These are phyloP conservation scores for Chymomyza fuscimana DNA, from an alignment of 2,888 invertebrate genomes.

Conservation along the genomic window DNA sequence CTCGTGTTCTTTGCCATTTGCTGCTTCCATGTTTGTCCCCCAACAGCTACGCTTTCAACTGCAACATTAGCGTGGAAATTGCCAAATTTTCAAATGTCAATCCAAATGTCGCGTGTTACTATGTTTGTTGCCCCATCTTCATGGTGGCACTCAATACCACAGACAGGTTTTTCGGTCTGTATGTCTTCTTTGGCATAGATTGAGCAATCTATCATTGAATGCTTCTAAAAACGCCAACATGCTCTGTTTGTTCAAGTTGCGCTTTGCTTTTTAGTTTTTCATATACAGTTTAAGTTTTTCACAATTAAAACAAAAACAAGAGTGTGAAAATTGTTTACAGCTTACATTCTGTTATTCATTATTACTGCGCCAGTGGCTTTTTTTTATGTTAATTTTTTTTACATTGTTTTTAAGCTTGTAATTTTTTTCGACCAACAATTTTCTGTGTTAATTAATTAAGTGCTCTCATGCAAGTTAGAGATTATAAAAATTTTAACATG, in stretches of 20 bases:
- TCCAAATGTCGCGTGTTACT: slow-evolving; percentile 58
- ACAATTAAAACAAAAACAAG: neutral
- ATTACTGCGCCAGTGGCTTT: neutral
- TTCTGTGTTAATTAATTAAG: slow-evolving; percentile 74
- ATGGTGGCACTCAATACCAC: slow-evolving; percentile 23
- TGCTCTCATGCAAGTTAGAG: slow-evolving; percentile 59
- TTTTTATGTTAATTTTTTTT: slow-evolving; percentile 63
- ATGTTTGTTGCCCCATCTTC: slow-evolving; percentile 19
- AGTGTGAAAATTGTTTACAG: slow-evolving; percentile 13
- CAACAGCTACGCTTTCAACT: neutral
- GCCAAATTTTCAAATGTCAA: slow-evolving; percentile 66
- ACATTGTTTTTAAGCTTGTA: slow-evolving; percentile 33
- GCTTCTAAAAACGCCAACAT: slow-evolving; percentile 5
- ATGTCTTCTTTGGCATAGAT: neutral
- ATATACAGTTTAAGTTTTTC: neutral
- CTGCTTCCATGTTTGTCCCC: neutral
- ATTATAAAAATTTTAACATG: slow-evolving; percentile 54
- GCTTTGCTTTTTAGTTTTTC: neutral
- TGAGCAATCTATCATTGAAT: neutral
- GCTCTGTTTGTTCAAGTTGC: slow-evolving; percentile 62
- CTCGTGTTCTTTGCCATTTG: neutral
- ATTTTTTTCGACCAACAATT: slow-evolving; percentile 66
- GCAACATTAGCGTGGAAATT: slow-evolving; percentile 46
- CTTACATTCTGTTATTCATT: slow-evolving; percentile 46
- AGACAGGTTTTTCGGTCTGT: slow-evolving; percentile 15